Percentiles rank a stretch among this genome's conserved stretches.
Conservation (phyloP, 37 sponge, comb jelly and placozoan genomes). For the Haliclona indistincta region DNA sequence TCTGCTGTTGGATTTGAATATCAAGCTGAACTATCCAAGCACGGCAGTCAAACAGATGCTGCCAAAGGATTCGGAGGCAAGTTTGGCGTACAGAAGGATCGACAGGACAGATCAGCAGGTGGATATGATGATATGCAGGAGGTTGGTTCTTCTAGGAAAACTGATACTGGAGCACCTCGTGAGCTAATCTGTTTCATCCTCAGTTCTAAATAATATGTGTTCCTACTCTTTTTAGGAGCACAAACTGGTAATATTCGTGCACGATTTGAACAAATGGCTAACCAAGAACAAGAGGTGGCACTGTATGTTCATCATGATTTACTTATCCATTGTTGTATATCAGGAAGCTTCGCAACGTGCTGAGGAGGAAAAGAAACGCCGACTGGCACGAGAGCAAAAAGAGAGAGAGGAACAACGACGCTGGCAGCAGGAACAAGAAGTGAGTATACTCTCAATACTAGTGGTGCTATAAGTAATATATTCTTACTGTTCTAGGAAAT, state of each 20-base stretch:
- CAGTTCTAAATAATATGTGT: too few species aligned
- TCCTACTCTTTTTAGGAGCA: slow-evolving; percentile 36
- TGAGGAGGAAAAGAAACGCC: slow-evolving; percentile 57
- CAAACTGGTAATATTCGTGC: slow-evolving; percentile 68
- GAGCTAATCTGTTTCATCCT: not conserved
- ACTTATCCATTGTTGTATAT: not conserved
- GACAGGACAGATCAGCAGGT: slow-evolving; percentile 87
- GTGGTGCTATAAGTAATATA: too few species aligned
- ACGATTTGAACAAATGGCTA: slow-evolving; percentile 80
- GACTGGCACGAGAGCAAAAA: slow-evolving; percentile 48
- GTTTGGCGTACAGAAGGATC: slow-evolving; percentile 88
- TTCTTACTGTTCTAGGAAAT: too few species aligned
- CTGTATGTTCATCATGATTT: not conserved
- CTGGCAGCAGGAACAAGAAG: slow-evolving; percentile 35
- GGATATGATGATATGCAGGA: slow-evolving; percentile 87
- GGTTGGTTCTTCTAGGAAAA: slow-evolving; percentile 33
- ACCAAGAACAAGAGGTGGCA: slow-evolving; percentile 51
- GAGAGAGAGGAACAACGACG: slow-evolving; percentile 34
- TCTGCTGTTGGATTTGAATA: slow-evolving; percentile 86
- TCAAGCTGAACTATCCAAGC: slow-evolving; percentile 74
- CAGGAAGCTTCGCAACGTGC: slow-evolving; percentile 35
- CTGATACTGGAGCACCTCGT: slow-evolving; percentile 37
- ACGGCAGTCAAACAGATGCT: slow-evolving; percentile 84
- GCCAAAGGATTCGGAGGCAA: slow-evolving; percentile 95
- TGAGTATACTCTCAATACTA: too few species aligned